These are phyloP conservation scores for Xiphophorus maculatus DNA, from an alignment of 2,113 vertebrate genomes.

Conservation along the genomic window DNA sequence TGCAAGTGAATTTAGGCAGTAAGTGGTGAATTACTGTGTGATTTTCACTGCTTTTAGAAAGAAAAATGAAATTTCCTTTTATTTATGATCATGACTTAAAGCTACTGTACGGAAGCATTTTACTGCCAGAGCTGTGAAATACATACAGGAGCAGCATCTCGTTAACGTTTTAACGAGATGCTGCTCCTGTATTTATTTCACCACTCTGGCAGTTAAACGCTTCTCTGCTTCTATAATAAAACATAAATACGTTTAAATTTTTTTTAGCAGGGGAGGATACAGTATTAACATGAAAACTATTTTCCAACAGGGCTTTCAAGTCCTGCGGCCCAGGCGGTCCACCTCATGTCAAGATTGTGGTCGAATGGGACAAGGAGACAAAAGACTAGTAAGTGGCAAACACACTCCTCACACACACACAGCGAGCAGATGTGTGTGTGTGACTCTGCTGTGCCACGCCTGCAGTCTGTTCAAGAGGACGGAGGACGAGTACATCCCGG, in stretches of 20 bases:
- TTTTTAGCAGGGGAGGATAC: not conserved
- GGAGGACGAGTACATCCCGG: slow-evolving; percentile 96
- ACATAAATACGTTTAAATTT: not conserved
- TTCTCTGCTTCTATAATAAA: not conserved
- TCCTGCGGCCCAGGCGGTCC: slow-evolving; percentile 95
- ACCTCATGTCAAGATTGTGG: slow-evolving; percentile 95
- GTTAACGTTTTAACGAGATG: no score
- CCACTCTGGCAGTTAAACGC: no score
- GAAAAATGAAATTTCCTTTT: not conserved
- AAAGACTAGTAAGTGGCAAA: slow-evolving; percentile 93
- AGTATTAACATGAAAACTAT: not conserved
- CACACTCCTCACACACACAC: not conserved
- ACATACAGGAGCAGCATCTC: no score
- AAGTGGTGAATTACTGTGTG: not conserved
- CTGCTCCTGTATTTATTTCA: no score
- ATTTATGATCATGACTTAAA: not conserved
- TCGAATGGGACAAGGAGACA: slow-evolving; percentile 99
- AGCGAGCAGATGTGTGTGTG: slow-evolving; percentile 2
- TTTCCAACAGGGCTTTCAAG: slow-evolving; percentile 84
- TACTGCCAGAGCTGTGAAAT: no score
- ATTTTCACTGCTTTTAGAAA: not conserved
- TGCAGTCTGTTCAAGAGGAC: slow-evolving; percentile 93
- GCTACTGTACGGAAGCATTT: not conserved
- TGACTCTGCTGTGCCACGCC: slow-evolving; percentile 31
- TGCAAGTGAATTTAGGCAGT: not conserved